Conservation (phyloP, 92 coral and sea anemone genomes). For the Scolanthus callimorphus region DNA sequence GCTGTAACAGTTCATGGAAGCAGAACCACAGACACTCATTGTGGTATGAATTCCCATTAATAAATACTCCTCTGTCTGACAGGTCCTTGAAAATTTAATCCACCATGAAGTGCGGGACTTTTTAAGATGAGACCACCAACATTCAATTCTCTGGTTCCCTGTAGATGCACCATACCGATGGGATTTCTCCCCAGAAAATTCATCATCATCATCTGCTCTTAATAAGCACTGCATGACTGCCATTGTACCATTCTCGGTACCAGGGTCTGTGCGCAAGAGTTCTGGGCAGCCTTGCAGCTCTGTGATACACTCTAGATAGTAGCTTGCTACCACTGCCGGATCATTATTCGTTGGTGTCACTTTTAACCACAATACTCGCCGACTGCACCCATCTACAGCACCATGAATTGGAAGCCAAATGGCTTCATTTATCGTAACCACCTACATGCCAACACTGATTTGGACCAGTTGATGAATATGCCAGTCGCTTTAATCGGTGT, state of each 20-base stretch:
- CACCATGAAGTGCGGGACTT: constrained; percentile 18
- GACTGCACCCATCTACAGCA: constrained; percentile 17
- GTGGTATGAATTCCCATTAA: constrained; percentile 4
- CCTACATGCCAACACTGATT: not conserved
- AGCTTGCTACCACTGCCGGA: constrained; percentile 2
- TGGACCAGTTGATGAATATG: constrained; percentile 2
- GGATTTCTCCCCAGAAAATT: constrained; percentile 14
- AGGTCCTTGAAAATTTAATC: constrained; percentile 25
- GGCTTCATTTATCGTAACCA: not conserved
- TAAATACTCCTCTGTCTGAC: constrained; percentile 5
- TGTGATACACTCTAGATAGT: constrained; percentile 10
- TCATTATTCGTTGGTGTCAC: constrained; percentile 11
- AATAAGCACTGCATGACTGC: constrained; percentile 19
- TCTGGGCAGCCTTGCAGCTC: constrained; percentile 16
- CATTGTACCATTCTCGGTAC: constrained; percentile 23
- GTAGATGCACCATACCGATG: constrained; percentile 27
- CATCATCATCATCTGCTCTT: constrained; percentile 21
- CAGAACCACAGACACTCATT: constrained; percentile 22
- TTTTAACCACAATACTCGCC: constrained; percentile 23
- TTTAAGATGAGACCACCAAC: constrained; percentile 22
- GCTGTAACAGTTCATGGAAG: not conserved
- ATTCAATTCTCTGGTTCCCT: constrained; percentile 18
- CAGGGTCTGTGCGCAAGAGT: constrained; percentile 15
- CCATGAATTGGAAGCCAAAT: constrained; percentile 11
- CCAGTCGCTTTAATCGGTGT: not conserved